Conservation (phyloP, 2,113 vertebrate genomes). For the Xiphophorus couchianus region DNA sequence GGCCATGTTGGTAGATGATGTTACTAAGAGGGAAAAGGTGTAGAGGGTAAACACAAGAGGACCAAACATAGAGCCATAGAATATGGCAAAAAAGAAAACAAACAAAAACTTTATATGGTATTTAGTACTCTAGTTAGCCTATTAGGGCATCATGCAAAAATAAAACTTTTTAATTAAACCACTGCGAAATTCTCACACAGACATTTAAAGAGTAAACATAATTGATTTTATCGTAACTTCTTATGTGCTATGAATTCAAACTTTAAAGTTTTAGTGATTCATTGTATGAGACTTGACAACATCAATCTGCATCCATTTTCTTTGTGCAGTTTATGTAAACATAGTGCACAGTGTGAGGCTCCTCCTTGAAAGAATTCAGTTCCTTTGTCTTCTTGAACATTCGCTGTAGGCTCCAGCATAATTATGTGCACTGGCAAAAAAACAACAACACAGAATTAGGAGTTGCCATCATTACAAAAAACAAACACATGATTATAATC, state of each 20-base stretch:
- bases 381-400: slow-evolving; percentile 1
- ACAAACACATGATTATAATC: neutral
- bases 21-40: too few relatives aligned
- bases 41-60: too few relatives aligned
- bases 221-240: neutral
- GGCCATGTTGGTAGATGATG: too few relatives aligned
- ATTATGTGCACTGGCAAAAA: neutral
- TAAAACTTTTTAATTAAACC: neutral
- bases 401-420: neutral
- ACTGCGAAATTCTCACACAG: neutral
- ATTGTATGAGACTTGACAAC: too few relatives aligned
- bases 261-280: too few relatives aligned
- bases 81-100: neutral
- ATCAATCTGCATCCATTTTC: neutral
- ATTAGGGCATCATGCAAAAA: neutral
- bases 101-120: too few relatives aligned
- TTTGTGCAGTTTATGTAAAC: neutral
- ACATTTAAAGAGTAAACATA: neutral
- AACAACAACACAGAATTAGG: neutral
- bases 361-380: neutral
- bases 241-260: neutral
- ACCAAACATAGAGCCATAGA: too few relatives aligned
- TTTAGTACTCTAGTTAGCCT: neutral
- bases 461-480: too few relatives aligned
- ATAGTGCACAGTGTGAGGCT: too few relatives aligned